Base-by-base conservation (phyloP, 2,888 invertebrate genomes). In the Brachynemurus nebulosus region DNA sequence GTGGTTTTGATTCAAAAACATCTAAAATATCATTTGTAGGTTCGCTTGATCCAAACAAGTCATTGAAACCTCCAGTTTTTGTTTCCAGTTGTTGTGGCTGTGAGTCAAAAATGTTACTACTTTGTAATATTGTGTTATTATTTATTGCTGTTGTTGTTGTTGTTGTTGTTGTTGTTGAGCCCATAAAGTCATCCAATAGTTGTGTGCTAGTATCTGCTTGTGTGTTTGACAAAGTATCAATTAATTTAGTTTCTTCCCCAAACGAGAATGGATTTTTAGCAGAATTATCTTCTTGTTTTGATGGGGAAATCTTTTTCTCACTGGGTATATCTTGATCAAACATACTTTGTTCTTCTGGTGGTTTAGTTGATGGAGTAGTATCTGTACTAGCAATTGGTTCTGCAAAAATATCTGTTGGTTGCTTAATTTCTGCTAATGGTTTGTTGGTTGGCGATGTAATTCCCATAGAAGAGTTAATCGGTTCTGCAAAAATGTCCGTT, bases 131-230 rank as follows among this genome's bases (percentile, higher is more conserved):
- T 30, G 30, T 2, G 14, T 30, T 30, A 7, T 37, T 12, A 19
- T 7, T 19, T 3, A 37, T 9, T 8, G 18, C 8, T 4, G 37
- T n/a, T 20, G 27, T 44, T 3, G 17, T 12, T 11, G 44, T 45
- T 54, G 54, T 11, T 48, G 45, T 12, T 57, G 55, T 47, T 18
- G 33, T 39, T 39, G 12, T 23, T n/a, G 34, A 25, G 5, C 33
- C 9, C 23, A 16, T 23, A 45, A 25, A 42, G 41, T 25, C 30
- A 36, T 39, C 11, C 47, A 19, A 33, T 48, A 41, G 34, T 46
- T 14, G 12, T 11, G 18, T 37, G 16, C 12, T 20, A 17, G 19
- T 20, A n/a, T n/a, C n/a, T 19, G 18, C 20, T 37, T 14, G 16
- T 20, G 20, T n/a, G 18, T 37, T 20, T 17, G 37, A 9, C 12